phyloP scores from a whole-genome alignment of 2,888 invertebrate genomes.

The Orthonychiurus folsomi region DNA sequence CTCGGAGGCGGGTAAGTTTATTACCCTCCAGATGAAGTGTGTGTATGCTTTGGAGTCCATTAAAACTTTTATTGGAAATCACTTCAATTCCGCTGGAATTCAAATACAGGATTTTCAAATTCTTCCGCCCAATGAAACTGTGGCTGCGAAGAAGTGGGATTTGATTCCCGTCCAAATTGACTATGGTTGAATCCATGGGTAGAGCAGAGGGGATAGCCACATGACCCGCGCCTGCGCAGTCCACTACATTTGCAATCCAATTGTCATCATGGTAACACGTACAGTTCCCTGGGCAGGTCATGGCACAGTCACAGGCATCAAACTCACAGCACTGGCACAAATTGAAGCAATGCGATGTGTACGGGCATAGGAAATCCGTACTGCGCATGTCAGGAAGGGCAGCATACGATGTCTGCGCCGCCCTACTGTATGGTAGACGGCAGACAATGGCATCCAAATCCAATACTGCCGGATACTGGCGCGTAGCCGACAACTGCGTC shows the following conservation, averaged over 20 bases:
- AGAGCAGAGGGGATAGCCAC: conserved; percentile 66
- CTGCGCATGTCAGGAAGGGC: conserved; percentile 60
- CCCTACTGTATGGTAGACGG: conserved; percentile 57
- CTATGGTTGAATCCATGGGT: conserved; percentile 82
- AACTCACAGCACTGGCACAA: conserved; percentile 83
- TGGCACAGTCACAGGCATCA: conserved; percentile 83
- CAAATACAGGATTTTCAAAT: conserved; percentile 64
- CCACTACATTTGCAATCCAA: conserved; percentile 75
- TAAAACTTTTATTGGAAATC: conserved; percentile 72
- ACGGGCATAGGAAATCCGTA: conserved; percentile 70
- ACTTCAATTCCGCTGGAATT: conserved; percentile 68
- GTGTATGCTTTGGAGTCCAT: conserved; percentile 64
- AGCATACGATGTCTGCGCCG: conserved; percentile 34
- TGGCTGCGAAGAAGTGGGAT: conserved; percentile 70
- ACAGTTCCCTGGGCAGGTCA: conserved; percentile 78
- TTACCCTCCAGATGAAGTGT: conserved; percentile 70
- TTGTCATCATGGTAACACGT: conserved; percentile 78
- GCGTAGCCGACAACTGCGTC: conserved; percentile 59
- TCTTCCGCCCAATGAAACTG: conserved; percentile 77
- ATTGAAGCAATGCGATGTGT: conserved; percentile 73
- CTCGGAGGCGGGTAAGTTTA: conserved; percentile 59
- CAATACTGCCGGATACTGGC: conserved; percentile 68
- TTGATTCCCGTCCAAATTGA: conserved; percentile 73
- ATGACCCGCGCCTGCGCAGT: conserved; percentile 63
- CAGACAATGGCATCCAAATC: conserved; percentile 71